phyloP scores from a whole-genome alignment of 2,888 invertebrate genomes.

The Megamerina dolium region DNA sequence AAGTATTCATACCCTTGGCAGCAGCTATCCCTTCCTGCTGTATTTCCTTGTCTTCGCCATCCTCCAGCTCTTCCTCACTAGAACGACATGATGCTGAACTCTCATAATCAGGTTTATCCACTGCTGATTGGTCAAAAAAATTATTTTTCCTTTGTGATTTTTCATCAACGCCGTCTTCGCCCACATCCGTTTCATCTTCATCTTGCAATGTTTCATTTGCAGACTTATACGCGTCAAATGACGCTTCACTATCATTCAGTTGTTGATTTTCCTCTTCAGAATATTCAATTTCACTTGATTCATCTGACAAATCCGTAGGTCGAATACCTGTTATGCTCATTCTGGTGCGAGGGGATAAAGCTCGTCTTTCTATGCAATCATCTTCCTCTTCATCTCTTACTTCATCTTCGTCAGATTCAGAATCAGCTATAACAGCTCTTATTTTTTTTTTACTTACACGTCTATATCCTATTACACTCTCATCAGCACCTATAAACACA shows the following conservation, averaged over 20 bases:
- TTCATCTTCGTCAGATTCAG: slow-evolving; percentile 34
- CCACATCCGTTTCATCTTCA: too few species aligned
- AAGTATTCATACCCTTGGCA: too few species aligned
- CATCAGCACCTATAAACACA: slow-evolving; percentile 6
- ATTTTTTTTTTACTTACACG: slow-evolving; percentile 5
- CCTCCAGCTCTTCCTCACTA: too few species aligned
- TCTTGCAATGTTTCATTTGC: too few species aligned
- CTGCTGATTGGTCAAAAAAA: slow-evolving; percentile 2
- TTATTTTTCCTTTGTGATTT: too few species aligned
- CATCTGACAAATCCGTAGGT: slow-evolving; percentile 33
- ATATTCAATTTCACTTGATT: slow-evolving; percentile 42
- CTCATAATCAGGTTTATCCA: not conserved
- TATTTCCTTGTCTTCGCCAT: too few species aligned
- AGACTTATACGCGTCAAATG: too few species aligned
- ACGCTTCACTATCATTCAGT: too few species aligned
- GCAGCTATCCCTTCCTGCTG: too few species aligned
- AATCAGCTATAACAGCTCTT: slow-evolving; percentile 15
- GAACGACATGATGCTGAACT: too few species aligned
- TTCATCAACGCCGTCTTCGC: too few species aligned
- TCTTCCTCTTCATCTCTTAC: slow-evolving; percentile 31
- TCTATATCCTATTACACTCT: slow-evolving; percentile 7
- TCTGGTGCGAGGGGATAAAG: slow-evolving; percentile 42
- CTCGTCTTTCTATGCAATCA: slow-evolving; percentile 30
- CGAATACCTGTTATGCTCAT: slow-evolving; percentile 46
- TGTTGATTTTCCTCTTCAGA: slow-evolving; percentile 22